Evolutionary conservation across 1,140 invertebrate species (phyloP).

Genomic region (Heliconius eleuchia): DNA sequence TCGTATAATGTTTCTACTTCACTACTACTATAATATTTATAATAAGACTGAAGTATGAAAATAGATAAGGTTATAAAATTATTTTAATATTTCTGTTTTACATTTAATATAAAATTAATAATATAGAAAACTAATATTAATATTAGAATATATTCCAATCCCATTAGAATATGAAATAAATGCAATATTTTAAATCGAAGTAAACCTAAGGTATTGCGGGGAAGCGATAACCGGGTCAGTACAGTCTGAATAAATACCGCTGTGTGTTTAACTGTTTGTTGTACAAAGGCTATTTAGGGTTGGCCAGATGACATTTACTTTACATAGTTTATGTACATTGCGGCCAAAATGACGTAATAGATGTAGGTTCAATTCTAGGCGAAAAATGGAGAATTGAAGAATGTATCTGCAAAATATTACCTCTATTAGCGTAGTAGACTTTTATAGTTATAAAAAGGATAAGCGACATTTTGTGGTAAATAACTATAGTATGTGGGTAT

Average conservation of each 20-base stretch:
- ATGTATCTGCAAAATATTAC: background rate
- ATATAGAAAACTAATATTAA: background rate
- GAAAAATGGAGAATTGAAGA: no score
- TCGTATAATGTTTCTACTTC: no score
- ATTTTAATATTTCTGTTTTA: no score
- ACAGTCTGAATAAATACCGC: conserved; percentile 17
- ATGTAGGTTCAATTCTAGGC: background rate
- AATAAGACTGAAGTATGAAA: no score
- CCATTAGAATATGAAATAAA: background rate
- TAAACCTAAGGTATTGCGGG: background rate
- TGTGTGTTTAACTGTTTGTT: conserved; percentile 11
- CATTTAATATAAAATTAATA: background rate
- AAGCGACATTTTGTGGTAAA: background rate
- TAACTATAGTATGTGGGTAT: background rate
- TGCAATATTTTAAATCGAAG: background rate
- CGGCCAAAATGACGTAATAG: background rate
- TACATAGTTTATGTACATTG: background rate
- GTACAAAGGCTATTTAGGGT: conserved; percentile 10
- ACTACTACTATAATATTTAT: no score
- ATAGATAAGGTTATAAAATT: no score
- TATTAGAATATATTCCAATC: background rate
- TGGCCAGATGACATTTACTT: conserved; percentile 4
- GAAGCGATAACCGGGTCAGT: conserved; percentile 17
- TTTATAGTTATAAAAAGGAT: background rate
- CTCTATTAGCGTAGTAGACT: background rate